Base-by-base conservation (phyloP, 2,888 invertebrate genomes). In the Leptinotarsa haldemani region DNA sequence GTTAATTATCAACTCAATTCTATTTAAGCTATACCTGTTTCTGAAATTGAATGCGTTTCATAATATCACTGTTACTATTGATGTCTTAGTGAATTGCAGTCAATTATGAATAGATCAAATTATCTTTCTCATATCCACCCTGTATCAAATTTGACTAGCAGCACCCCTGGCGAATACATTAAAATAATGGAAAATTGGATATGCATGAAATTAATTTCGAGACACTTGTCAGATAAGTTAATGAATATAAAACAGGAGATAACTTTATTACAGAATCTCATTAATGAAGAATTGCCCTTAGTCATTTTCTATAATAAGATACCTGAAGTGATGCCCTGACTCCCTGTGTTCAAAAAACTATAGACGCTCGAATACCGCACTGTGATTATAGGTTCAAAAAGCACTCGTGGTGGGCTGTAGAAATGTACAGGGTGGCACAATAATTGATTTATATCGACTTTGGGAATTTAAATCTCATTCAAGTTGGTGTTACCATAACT, bases 181-280 rank as follows among this genome's bases (percentile, higher is more conserved):
- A 74, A 70, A 74, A 76, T 76, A 74, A 76, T 76, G 73, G 69
- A 52, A 73, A 76, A 74, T 70, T 67, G 70, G 70, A 70, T 76
- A 79, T 74, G 77, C 77, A 73, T 74, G 70, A 76, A 76, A 74
- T 78, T 75, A 74, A 74, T 76, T 74, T 70, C 65, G 56, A 71
- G 70, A 74, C 68, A 71, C 66, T 64, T 52, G 71, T 67, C 71
- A 18, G 73, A 73, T 70, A 74, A 74, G 52, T 71, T 77, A 77
- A 77, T 75, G 74, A 77, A 75, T 75, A 74, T 77, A 74, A 77
- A 75, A 75, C 75, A 77, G 75, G 65, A 68, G 77, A 75, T 77
- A 75, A 75, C 74, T 77, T 72, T 75, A 77, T 77, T 74, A 46
- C 40, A 46, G 70, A 69, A 74, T 75, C 69, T 70, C 75, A 75